These are phyloP conservation scores for Anguilla obscura DNA, from an alignment of 2,797 vertebrate species.

Conservation along the genomic window DNA sequence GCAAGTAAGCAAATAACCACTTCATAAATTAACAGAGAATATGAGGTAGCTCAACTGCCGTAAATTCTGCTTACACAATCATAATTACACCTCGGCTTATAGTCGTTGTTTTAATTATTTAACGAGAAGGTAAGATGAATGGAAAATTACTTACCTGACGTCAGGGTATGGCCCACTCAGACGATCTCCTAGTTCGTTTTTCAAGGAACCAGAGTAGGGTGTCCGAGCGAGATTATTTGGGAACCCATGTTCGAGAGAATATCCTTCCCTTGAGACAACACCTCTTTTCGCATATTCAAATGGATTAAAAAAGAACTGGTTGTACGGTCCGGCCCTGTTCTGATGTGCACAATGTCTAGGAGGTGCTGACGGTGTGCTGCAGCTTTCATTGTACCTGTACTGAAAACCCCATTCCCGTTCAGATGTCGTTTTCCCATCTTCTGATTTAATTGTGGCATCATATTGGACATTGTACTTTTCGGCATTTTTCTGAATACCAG, in stretches of 20 bases:
- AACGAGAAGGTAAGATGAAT: not conserved
- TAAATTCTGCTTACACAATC: not conserved
- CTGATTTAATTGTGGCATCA: conserved; percentile 66
- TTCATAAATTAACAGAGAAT: not conserved
- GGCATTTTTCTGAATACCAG: conserved; percentile 33
- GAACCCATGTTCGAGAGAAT: conserved; percentile 80
- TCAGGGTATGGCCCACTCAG: conserved; percentile 82
- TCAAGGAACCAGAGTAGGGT: conserved; percentile 76
- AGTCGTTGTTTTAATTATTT: not conserved
- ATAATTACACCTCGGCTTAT: not conserved
- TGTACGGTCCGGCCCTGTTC: conserved; percentile 50
- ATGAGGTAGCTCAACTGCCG: not conserved
- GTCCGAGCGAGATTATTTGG: conserved; percentile 73
- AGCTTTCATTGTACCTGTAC: conserved; percentile 57
- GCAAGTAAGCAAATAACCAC: not conserved
- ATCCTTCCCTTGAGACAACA: conserved; percentile 56
- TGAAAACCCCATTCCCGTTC: conserved; percentile 53
- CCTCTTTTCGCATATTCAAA: conserved; percentile 65
- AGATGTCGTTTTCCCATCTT: conserved; percentile 45
- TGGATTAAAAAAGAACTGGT: conserved; percentile 67
- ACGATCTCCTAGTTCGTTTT: conserved; percentile 84
- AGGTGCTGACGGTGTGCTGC: conserved; percentile 52
- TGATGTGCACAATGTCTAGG: conserved; percentile 52
- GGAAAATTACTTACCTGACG: conserved; percentile 70
- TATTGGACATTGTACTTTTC: conserved; percentile 53